Conservation (phyloP, 2,888 invertebrate genomes). For the Drosophila siamana region DNA sequence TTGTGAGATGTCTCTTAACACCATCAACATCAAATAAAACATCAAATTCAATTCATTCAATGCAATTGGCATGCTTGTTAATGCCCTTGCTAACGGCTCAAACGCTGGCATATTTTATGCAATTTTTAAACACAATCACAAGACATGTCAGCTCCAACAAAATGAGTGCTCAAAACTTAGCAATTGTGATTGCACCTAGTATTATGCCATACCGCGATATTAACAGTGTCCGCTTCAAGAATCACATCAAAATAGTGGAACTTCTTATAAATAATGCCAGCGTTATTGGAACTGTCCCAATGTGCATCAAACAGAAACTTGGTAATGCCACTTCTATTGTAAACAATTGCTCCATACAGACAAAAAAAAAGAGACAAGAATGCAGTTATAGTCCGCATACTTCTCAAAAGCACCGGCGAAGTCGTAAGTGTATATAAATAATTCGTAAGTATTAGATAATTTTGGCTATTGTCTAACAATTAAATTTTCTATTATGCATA, state of each 20-base stretch:
- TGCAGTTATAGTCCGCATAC: background rate
- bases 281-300: conserved; percentile 87
- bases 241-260: conserved; percentile 90
- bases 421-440: conserved; percentile 15
- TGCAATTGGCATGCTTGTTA: conserved; percentile 89
- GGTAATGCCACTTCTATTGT: background rate
- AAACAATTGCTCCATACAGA: background rate
- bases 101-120: conserved; percentile 93
- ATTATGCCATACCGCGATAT: conserved; percentile 90
- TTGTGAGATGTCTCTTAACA: conserved; percentile 87
- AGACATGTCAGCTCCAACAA: conserved; percentile 90
- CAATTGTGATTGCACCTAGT: conserved; percentile 94
- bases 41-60: conserved; percentile 50
- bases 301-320: conserved; percentile 12
- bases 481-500: no score
- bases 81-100: conserved; percentile 92
- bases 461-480: no score
- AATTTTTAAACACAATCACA: conserved; percentile 87
- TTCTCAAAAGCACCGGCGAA: conserved; percentile 9
- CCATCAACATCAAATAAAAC: background rate
- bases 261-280: conserved; percentile 92
- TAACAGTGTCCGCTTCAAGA: conserved; percentile 88
- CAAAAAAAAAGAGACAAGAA: conserved; percentile 3
- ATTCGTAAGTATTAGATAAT: no score
- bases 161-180: conserved; percentile 94